A percentile compares a stretch with the other conserved stretches of the same genome.
These are phyloP conservation scores for Atopsyche davidsoni DNA, from an alignment of 1,140 invertebrate species.

Conservation along the genomic window DNA sequence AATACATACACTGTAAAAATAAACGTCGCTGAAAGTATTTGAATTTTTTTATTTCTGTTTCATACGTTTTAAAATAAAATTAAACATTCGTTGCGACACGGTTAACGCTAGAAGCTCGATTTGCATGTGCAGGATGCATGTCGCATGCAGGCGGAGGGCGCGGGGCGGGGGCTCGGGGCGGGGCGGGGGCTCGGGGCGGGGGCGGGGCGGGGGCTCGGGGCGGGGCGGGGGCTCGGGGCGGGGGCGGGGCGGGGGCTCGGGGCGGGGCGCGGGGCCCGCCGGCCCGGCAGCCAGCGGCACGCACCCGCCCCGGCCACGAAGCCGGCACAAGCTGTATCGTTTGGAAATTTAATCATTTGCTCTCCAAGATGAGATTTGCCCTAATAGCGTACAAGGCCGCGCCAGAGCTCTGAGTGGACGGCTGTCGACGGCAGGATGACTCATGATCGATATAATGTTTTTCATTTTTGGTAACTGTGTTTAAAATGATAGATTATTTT, in stretches of 20 bases:
- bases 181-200: constrained; percentile 16
- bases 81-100: constrained; percentile 2
- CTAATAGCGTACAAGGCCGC: constrained; percentile 3
- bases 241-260: constrained; percentile 38
- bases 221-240: constrained; percentile 34
- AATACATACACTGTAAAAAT: too few species aligned
- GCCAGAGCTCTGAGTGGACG: too few species aligned
- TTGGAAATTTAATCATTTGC: neutral
- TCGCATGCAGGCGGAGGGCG: constrained; percentile 12
- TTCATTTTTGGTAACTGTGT: too few species aligned
- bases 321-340: too few species aligned
- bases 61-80: too few species aligned
- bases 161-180: constrained; percentile 15
- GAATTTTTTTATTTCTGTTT: too few species aligned
- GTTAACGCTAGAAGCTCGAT: neutral
- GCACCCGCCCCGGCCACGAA: constrained; percentile 21
- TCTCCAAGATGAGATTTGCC: neutral
- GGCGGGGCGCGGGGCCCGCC: constrained; percentile 43
- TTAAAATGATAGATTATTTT: too few species aligned
- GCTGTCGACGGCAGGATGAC: too few species aligned
- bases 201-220: constrained; percentile 24
- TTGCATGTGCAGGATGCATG: constrained; percentile 1
- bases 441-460: too few species aligned
- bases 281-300: constrained; percentile 35
- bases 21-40: too few species aligned